Percentiles rank a stretch among this genome's conserved stretches.
Conservation (phyloP, 2,113 vertebrate genomes). For the Nothoprocta pentlandii region DNA sequence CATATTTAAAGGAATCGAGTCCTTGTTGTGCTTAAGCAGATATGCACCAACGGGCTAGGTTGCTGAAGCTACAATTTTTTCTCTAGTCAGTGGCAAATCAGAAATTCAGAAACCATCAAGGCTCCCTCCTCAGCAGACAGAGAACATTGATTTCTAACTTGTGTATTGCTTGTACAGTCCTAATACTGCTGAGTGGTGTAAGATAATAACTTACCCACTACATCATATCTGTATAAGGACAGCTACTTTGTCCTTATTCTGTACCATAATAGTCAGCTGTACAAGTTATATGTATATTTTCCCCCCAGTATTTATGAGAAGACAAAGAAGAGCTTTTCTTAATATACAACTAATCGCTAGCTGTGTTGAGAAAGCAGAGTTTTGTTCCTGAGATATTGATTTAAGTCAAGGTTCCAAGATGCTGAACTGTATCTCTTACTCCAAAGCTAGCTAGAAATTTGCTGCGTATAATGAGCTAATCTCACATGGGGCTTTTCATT, state of each 20-base stretch:
- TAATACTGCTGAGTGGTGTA: rapidly evolving
- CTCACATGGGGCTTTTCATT: background rate
- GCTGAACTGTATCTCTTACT: background rate
- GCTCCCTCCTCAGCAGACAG: background rate
- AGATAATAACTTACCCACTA: background rate
- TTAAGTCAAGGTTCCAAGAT: background rate
- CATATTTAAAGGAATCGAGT: background rate
- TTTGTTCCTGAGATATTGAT: background rate
- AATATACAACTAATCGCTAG: background rate
- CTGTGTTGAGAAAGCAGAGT: background rate
- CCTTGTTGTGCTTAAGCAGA: background rate
- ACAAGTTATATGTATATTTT: background rate
- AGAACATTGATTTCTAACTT: background rate
- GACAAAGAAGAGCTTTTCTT: background rate
- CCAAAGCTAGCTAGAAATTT: background rate
- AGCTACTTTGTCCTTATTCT: background rate
- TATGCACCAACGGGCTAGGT: rapidly evolving
- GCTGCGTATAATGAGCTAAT: background rate
- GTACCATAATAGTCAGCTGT: background rate
- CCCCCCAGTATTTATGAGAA: background rate
- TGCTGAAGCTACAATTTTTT: background rate
- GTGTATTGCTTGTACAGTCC: background rate
- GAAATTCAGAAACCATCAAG: background rate
- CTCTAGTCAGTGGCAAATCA: background rate
- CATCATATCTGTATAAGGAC: background rate